Base-by-base conservation (phyloP, 2,113 vertebrate species). In the Blennius ocellaris region DNA sequence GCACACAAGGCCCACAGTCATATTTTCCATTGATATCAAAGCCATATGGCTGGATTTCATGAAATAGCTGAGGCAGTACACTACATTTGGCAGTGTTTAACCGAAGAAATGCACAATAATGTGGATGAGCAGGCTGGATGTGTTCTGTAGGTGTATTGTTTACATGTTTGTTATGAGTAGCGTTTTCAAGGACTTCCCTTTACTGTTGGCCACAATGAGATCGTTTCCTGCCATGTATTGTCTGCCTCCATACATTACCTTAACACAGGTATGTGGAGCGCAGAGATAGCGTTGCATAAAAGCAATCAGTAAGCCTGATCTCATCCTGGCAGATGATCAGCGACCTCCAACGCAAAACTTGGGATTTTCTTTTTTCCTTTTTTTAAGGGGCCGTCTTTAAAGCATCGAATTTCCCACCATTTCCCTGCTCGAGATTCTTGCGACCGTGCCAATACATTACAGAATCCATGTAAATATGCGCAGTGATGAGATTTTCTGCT, bases 21-120 rank as follows among this genome's bases (percentile, higher is more conserved):
- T 89, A 92, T 92, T 93, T 94, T 94, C 91, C 90, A 89, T 78
- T 85, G 80, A 92, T 93, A 93, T 93, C 87, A 89, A 92, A 93
- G 89, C 92, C 92, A 94, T 90, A 92, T 94, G 93, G 87, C 77
- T 83, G 82, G 73, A 83, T 90, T 82, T 90, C 81, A 87, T 76
- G 67, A 91, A 88, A 87, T 84, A 90, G 83, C 47, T 82, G 71
- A 80, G 39, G 69, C 76, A 40, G 72, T 59, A 37, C 76, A 88
- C 76, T 73, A 72, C 73, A 72, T 60, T 81, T 86, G 78, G 84
- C 76, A 78, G 55, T 41, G 62, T 84, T 83, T 65, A 78, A 84
- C 50, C 75, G 47, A 71, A 66, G 54, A 69, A 75, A 77, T 66
- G 61, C 73, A 71, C 82, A 73, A 76, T 71, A 54, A 64, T 47